A percentile compares a stretch with the other conserved stretches of the same genome.
These are phyloP conservation scores for Coleophora flavipennella DNA, from an alignment of 2,888 invertebrate species.

Conservation along the genomic window DNA sequence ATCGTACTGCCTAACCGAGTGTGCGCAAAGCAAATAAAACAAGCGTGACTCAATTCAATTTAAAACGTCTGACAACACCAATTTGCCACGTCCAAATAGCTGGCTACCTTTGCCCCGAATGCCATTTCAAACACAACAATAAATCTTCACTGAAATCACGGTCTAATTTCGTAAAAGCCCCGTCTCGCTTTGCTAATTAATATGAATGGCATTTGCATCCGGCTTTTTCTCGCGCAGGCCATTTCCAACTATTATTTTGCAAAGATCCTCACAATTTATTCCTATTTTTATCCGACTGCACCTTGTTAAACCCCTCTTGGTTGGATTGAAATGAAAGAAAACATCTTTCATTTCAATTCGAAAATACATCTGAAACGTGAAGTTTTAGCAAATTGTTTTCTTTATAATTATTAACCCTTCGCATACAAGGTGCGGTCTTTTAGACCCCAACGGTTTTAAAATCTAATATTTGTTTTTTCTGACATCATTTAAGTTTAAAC, in stretches of 20 bases:
- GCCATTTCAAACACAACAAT: slow-evolving; percentile 70
- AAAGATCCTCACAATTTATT: slow-evolving; percentile 71
- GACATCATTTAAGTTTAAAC: too few relatives aligned
- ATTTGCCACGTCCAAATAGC: slow-evolving; percentile 65
- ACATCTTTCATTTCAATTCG: slow-evolving; percentile 46
- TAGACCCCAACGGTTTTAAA: too few relatives aligned
- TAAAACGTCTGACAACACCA: slow-evolving; percentile 63
- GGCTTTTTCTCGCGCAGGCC: slow-evolving; percentile 70
- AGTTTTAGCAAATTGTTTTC: slow-evolving; percentile 26
- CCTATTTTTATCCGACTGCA: slow-evolving; percentile 61
- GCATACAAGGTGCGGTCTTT: too few relatives aligned
- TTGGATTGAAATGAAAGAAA: slow-evolving; percentile 53
- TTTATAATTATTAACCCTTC: too few relatives aligned
- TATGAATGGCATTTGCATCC: slow-evolving; percentile 73
- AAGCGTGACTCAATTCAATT: slow-evolving; percentile 60
- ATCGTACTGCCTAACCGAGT: slow-evolving; percentile 31
- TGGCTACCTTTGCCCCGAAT: slow-evolving; percentile 67
- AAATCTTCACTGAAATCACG: slow-evolving; percentile 71
- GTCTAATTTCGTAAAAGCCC: slow-evolving; percentile 73
- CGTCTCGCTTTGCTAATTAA: slow-evolving; percentile 73
- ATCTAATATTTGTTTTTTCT: too few relatives aligned
- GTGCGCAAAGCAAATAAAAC: slow-evolving; percentile 46
- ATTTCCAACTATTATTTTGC: slow-evolving; percentile 72
- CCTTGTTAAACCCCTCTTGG: slow-evolving; percentile 32
- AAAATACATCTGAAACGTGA: slow-evolving; percentile 33